Conservation (phyloP, 2,797 vertebrate genomes). For the Lophura swinhoii region DNA sequence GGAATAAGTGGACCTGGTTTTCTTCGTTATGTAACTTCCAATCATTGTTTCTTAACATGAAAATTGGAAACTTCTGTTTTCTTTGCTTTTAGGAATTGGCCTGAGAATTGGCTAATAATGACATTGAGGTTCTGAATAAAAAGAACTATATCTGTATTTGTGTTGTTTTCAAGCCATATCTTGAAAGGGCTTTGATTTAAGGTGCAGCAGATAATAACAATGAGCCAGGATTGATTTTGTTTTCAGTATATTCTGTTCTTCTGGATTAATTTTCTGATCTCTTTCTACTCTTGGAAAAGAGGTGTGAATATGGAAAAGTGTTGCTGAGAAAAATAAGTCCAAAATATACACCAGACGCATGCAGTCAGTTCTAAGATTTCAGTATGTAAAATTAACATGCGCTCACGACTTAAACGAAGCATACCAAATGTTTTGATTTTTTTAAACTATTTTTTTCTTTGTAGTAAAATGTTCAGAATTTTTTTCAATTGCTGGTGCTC, state of each 20-base stretch:
- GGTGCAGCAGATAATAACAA: not conserved
- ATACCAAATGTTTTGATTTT: not conserved
- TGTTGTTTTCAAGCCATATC: not conserved
- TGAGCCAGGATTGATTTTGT: accelerated
- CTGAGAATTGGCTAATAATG: not conserved
- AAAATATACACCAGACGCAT: not conserved
- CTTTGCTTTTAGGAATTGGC: not conserved
- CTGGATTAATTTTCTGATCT: not conserved
- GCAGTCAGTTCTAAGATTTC: not conserved
- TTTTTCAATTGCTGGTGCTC: not conserved
- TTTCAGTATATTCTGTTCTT: not conserved
- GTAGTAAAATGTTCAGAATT: not conserved
- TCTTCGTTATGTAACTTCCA: not conserved
- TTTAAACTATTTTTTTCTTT: not conserved
- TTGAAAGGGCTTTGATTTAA: not conserved
- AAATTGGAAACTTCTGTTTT: not conserved
- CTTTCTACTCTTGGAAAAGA: not conserved
- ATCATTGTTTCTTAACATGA: not conserved
- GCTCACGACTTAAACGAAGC: not conserved
- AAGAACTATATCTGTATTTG: not conserved
- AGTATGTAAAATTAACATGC: not conserved
- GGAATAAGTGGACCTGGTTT: not conserved
- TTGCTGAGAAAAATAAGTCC: not conserved
- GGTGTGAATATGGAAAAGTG: not conserved
- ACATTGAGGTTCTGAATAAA: accelerated